Evolutionary conservation across 1,140 invertebrate genomes (phyloP).

Genomic region (Ceratina japonica): DNA sequence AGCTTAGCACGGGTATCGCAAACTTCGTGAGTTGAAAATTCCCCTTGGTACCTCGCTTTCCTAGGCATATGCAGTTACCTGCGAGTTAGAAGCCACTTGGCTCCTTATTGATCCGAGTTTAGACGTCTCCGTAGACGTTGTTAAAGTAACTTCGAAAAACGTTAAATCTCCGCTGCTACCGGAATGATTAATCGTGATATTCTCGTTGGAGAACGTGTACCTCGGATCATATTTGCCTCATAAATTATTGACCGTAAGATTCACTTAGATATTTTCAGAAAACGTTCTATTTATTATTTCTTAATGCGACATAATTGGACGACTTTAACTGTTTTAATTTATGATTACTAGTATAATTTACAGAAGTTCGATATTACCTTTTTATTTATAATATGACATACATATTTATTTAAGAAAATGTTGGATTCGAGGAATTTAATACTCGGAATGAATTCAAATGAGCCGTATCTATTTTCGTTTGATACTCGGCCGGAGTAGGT

Average conservation of each 20-base stretch:
- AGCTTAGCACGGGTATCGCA: neutral
- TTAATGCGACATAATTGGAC: no score
- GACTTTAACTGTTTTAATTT: no score
- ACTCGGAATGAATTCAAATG: neutral
- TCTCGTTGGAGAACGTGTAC: conserved; percentile 3
- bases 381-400: no score
- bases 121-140: neutral
- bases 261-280: conserved; percentile 5
- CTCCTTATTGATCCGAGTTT: conserved; percentile 20
- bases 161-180: neutral
- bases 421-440: no score
- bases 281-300: neutral
- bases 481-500: neutral
- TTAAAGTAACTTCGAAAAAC: neutral
- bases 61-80: no score
- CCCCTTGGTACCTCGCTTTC: neutral
- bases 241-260: neutral
- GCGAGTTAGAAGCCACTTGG: no score
- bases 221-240: neutral
- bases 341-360: no score
- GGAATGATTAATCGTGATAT: conserved; percentile 12
- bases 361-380: no score
- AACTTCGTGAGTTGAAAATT: neutral
- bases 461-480: neutral
- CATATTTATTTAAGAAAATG: no score